Conservation (phyloP, 2,113 vertebrate species). For the Muntiacus reevesi region DNA sequence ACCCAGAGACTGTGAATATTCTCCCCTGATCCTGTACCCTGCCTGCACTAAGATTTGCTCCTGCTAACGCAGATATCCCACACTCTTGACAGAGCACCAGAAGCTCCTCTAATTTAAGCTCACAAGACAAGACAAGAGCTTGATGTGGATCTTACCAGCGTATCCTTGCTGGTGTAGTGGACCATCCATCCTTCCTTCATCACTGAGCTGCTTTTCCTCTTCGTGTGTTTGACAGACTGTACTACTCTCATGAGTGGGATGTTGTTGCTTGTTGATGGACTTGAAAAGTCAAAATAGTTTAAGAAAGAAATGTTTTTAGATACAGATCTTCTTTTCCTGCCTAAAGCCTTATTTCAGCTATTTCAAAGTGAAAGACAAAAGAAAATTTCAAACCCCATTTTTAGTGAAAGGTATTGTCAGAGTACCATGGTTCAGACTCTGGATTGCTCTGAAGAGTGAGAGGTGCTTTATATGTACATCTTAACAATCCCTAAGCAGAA, state of each 20-base stretch:
- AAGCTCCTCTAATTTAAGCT: neutral
- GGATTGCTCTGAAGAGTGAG: neutral
- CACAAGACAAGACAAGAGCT: neutral
- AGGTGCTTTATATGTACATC: neutral
- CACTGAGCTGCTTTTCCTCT: constrained; percentile 94
- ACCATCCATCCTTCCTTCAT: constrained; percentile 99
- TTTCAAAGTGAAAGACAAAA: constrained; percentile 13
- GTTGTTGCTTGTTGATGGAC: constrained; percentile 96
- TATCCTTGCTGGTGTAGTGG: constrained; percentile 96
- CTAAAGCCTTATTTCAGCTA: constrained; percentile 12
- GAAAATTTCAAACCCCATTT: neutral
- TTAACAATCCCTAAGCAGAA: neutral
- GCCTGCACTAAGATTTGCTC: neutral
- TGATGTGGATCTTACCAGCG: constrained; percentile 84
- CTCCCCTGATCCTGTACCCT: neutral
- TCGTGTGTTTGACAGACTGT: constrained; percentile 96
- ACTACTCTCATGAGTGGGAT: constrained; percentile 98
- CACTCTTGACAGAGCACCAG: neutral
- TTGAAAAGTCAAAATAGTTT: constrained; percentile 76
- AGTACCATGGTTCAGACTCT: neutral
- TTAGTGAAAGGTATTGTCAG: neutral
- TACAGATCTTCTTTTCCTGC: neutral
- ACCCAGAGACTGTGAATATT: neutral
- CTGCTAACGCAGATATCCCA: neutral
- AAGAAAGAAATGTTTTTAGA: constrained; percentile 35